Conservation (phyloP, 2,113 vertebrate genomes). For the Hemiscyllium ocellatum region DNA sequence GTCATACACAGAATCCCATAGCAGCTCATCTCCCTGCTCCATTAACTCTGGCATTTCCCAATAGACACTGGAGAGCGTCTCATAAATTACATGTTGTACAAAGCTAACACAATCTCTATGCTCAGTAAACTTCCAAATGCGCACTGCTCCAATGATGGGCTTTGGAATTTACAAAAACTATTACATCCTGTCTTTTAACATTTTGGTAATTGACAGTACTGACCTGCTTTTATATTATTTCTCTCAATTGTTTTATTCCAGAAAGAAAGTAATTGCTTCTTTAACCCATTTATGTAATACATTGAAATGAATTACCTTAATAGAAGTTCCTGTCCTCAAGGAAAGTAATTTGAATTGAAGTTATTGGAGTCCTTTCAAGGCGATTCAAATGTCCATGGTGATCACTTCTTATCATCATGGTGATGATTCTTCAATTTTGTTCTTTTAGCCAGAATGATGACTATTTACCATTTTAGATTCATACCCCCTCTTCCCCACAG, state of each 20-base stretch:
- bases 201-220: background rate
- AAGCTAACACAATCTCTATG: background rate
- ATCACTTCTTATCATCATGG: background rate
- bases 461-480: background rate
- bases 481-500: too few species aligned
- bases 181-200: background rate
- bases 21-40: too few species aligned
- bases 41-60: too few species aligned
- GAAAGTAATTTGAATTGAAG: background rate
- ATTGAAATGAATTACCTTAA: background rate
- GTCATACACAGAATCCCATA: too few species aligned
- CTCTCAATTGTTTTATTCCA: background rate
- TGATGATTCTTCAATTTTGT: background rate
- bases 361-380: background rate
- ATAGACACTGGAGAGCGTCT: background rate
- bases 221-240: background rate
- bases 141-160: background rate
- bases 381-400: background rate
- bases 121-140: background rate
- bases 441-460: background rate
- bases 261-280: background rate
- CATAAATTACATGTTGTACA: background rate
- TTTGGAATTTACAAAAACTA: background rate
- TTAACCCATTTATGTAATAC: background rate
- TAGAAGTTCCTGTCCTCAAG: background rate